Evolutionary conservation across 2,797 vertebrate species (phyloP).

Genomic region (Oreortyx pictus): DNA sequence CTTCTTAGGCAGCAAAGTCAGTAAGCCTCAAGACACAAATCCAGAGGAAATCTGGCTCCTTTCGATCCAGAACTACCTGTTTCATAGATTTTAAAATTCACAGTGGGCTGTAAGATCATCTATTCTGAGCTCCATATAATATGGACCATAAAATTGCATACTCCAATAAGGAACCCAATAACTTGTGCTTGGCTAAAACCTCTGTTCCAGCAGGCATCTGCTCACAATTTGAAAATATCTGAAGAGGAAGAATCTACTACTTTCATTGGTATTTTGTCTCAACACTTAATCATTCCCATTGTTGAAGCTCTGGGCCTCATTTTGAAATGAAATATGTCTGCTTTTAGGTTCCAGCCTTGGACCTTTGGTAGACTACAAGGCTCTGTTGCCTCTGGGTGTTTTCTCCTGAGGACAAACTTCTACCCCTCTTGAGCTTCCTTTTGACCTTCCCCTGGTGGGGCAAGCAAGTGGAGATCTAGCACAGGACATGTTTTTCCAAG

Average conservation of each 20-base stretch:
- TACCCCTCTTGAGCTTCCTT: background rate
- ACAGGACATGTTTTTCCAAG: background rate
- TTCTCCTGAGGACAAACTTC: background rate
- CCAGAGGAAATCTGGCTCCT: conserved; percentile 58
- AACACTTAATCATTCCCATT: conserved; percentile 60
- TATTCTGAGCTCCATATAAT: conserved; percentile 59
- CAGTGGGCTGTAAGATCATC: conserved; percentile 49
- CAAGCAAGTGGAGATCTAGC: conserved; percentile 18
- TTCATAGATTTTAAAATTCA: conserved; percentile 57
- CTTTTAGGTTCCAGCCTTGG: conserved; percentile 16
- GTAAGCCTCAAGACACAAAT: conserved; percentile 50
- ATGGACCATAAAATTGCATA: conserved; percentile 44
- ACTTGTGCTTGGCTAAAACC: conserved; percentile 46
- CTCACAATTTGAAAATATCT: conserved; percentile 55
- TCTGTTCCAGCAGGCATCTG: conserved; percentile 47
- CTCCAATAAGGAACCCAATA: conserved; percentile 52
- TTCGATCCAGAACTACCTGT: conserved; percentile 55
- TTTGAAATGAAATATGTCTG: conserved; percentile 47
- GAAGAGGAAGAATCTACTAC: conserved; percentile 52
- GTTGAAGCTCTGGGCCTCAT: conserved; percentile 27
- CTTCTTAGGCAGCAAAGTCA: conserved; percentile 42
- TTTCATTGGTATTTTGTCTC: conserved; percentile 62
- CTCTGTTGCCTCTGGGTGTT: conserved; percentile 40
- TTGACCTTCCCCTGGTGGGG: background rate
- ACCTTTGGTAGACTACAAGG: conserved; percentile 4